phyloP scores from a whole-genome alignment of 2,797 vertebrate genomes.

The Eremophila alpestris region DNA sequence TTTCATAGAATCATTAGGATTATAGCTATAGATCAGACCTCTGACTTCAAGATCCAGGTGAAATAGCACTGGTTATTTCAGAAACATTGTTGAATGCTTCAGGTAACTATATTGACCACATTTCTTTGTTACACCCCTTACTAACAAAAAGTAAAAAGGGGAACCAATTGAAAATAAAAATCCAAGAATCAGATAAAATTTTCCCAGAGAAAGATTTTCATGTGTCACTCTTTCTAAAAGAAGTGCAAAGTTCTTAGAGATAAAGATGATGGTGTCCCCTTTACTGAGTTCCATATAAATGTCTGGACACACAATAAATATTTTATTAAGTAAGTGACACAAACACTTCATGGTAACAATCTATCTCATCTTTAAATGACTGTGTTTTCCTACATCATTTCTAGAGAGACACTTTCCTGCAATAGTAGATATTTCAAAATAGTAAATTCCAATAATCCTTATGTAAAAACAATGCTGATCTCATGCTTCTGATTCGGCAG shows the following conservation, averaged over 20 bases:
- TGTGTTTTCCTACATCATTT: not conserved
- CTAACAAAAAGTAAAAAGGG: not conserved
- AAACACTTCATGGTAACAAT: constrained; percentile 40
- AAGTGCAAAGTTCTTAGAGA: not conserved
- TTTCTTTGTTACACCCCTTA: not conserved
- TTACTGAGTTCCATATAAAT: not conserved
- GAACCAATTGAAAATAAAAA: not conserved
- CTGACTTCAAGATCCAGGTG: constrained; percentile 8
- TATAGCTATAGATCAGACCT: not conserved
- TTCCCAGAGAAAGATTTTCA: not conserved
- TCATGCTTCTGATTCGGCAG: constrained; percentile 76
- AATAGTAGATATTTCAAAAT: constrained; percentile 51
- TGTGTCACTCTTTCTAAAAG: not conserved
- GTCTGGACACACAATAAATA: not conserved
- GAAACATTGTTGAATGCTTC: not conserved
- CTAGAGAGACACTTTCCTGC: not conserved
- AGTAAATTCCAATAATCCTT: constrained; percentile 57
- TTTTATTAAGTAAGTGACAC: constrained; percentile 28
- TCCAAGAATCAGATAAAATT: not conserved
- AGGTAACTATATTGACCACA: not conserved
- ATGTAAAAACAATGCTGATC: constrained; percentile 64
- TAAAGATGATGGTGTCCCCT: not conserved
- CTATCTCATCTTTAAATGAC: not conserved
- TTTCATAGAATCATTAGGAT: not conserved
- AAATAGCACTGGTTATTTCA: constrained; percentile 19